Evolutionary conservation across 2,797 vertebrate genomes (phyloP).

Genomic region (Vultur gryphus): DNA sequence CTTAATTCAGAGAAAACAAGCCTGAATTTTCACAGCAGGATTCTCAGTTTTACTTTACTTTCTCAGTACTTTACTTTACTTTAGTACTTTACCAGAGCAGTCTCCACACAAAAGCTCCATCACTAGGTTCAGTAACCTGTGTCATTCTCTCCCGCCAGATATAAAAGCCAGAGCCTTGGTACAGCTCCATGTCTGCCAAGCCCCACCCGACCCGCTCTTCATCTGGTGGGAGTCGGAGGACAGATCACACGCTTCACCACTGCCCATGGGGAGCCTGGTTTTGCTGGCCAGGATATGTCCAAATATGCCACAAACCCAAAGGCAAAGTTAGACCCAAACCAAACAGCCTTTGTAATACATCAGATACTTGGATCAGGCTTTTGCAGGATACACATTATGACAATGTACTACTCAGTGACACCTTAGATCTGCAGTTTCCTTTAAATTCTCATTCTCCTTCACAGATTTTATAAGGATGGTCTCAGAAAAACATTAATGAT

Average conservation of each 20-base stretch:
- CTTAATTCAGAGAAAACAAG: slow-evolving; percentile 10
- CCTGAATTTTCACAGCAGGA: neutral
- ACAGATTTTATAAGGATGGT: neutral
- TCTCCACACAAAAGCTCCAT: neutral
- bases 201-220: fast-evolving
- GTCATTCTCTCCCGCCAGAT: neutral
- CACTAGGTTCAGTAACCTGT: neutral
- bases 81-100: neutral
- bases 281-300: neutral
- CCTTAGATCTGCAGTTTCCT: neutral
- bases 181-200: neutral
- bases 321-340: neutral
- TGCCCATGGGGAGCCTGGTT: neutral
- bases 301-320: neutral
- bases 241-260: fast-evolving
- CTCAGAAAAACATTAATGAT: neutral
- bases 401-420: neutral
- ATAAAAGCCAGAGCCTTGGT: neutral
- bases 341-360: neutral
- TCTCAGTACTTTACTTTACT: neutral
- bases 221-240: fast-evolving
- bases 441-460: neutral
- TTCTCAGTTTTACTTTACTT: neutral
- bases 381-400: neutral
- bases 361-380: neutral